Conservation (phyloP, 1,140 invertebrate species). For the Pogonomyrmex californicus region DNA sequence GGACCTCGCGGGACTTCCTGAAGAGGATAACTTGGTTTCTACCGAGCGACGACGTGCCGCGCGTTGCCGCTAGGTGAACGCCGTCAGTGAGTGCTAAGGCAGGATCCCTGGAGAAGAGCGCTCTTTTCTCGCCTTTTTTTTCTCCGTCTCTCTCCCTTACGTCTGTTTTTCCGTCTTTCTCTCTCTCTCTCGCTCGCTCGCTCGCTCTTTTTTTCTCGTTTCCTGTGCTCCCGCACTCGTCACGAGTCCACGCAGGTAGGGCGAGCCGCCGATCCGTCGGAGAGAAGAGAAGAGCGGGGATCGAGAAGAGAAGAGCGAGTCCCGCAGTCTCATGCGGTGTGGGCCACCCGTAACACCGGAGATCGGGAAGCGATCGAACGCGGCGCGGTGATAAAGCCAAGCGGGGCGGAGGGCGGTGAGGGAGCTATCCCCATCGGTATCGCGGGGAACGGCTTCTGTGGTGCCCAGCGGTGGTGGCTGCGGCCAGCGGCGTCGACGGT, state of each 20-base stretch:
- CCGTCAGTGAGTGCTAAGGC: neutral
- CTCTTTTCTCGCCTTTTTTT: neutral
- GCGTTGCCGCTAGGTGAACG: constrained; percentile 24
- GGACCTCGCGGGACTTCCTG: neutral
- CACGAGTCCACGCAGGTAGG: constrained; percentile 57
- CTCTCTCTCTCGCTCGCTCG: constrained; percentile 55
- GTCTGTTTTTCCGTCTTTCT: constrained; percentile 20
- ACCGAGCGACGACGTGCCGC: neutral
- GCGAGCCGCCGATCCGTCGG: constrained; percentile 31
- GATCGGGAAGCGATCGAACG: constrained; percentile 36
- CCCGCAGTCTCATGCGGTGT: constrained; percentile 41
- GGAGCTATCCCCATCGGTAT: constrained; percentile 54
- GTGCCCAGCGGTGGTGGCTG: constrained; percentile 38
- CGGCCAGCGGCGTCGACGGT: neutral
- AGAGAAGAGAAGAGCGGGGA: constrained; percentile 56
- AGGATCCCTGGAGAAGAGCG: constrained; percentile 26
- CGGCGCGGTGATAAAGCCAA: constrained; percentile 15
- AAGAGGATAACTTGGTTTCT: neutral
- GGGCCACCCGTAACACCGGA: constrained; percentile 11
- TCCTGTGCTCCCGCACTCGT: constrained; percentile 61
- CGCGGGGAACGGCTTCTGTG: constrained; percentile 47
- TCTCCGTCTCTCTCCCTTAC: neutral
- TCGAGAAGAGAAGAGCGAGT: constrained; percentile 34
- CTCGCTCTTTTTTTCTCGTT: constrained; percentile 56
- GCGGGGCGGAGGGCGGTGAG: constrained; percentile 43